phyloP scores from a whole-genome alignment of 2,888 invertebrate species.

The Loripinus fragilis region DNA sequence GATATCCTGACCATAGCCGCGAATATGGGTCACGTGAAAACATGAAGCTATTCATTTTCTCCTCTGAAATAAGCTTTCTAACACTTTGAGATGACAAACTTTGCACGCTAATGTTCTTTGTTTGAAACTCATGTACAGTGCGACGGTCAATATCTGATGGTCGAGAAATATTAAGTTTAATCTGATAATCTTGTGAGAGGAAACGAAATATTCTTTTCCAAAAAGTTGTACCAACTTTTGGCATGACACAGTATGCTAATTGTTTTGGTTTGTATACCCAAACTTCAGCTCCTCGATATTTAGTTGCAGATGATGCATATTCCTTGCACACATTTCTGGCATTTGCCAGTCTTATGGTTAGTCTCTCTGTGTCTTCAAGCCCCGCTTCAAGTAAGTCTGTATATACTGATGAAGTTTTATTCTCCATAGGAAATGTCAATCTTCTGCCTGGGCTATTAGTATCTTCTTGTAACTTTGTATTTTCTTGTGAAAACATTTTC shows the following conservation, averaged over 20 bases:
- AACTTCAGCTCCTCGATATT: background rate
- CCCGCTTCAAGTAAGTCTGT: too few species aligned
- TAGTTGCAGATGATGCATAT: background rate
- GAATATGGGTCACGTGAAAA: constrained; percentile 61
- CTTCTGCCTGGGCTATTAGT: too few species aligned
- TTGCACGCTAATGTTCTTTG: constrained; percentile 16
- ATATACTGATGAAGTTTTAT: too few species aligned
- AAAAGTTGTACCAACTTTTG: constrained; percentile 68
- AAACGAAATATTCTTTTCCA: constrained; percentile 66
- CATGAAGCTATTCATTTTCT: constrained; percentile 49
- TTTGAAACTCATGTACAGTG: constrained; percentile 42
- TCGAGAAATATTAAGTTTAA: background rate
- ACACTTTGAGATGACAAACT: constrained; percentile 5
- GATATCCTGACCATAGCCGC: constrained; percentile 64
- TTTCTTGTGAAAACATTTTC: too few species aligned
- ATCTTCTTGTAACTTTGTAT: too few species aligned
- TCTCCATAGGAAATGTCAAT: too few species aligned
- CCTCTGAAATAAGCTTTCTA: constrained; percentile 23
- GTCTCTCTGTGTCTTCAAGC: background rate
- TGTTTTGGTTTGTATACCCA: background rate
- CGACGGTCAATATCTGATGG: constrained; percentile 55
- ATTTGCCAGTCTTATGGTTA: background rate
- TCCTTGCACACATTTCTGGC: background rate
- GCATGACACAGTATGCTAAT: constrained; percentile 63
- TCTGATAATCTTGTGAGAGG: constrained; percentile 47